phyloP scores from a whole-genome alignment of 37 sponge, comb jelly and placozoan genomes.

The Petrosia ficiformis region DNA sequence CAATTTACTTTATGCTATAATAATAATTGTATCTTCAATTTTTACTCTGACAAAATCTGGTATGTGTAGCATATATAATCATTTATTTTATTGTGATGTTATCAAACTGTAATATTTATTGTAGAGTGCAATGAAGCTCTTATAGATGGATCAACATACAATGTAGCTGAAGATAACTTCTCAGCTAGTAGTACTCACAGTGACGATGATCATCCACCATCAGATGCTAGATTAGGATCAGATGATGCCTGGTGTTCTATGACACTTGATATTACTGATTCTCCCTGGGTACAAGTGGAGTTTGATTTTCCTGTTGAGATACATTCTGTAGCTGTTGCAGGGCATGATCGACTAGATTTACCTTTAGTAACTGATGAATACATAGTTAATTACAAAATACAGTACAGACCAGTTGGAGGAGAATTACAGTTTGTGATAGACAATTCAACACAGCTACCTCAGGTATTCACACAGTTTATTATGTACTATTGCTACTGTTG shows the following conservation, averaged over 20 bases:
- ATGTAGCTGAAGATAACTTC: conserved; percentile 3
- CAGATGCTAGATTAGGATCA: background rate
- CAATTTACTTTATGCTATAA: too few species aligned
- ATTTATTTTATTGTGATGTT: too few species aligned
- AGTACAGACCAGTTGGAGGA: too few species aligned
- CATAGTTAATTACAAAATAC: background rate
- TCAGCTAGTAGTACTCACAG: background rate
- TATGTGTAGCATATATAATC: too few species aligned
- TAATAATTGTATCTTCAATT: too few species aligned
- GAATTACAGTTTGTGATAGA: too few species aligned
- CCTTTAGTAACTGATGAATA: background rate
- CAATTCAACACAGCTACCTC: too few species aligned
- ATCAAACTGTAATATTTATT: too few species aligned
- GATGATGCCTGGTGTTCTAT: conserved; percentile 32
- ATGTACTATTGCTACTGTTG: too few species aligned
- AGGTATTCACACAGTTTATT: too few species aligned
- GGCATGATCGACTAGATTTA: conserved; percentile 1
- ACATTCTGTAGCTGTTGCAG: background rate
- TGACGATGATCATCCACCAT: background rate
- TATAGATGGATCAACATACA: conserved; percentile 16
- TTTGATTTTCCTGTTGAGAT: conserved; percentile 26
- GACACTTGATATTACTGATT: background rate
- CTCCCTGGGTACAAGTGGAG: conserved; percentile 23
- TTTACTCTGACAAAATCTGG: too few species aligned
- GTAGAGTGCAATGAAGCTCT: conserved; percentile 1